Base-by-base conservation (phyloP, 1,140 invertebrate species). In the Arctopsyche grandis region DNA sequence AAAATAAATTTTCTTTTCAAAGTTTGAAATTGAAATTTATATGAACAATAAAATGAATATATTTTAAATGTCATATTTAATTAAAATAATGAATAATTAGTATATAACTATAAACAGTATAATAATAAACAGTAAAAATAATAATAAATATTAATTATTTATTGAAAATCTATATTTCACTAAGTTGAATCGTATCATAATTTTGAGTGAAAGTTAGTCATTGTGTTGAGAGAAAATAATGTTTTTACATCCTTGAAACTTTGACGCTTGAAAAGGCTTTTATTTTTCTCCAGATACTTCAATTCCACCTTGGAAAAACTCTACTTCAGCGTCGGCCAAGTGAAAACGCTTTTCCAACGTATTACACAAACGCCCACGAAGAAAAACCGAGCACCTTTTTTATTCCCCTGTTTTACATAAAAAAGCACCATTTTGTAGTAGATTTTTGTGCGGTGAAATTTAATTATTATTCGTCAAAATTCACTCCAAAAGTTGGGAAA, bases 301-400 rank as follows among this genome's bases (percentile, higher is more conserved):
- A 66, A 24, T 71, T 46, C 38, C 24, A 46, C 24, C 5, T 46
- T 71, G 38, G 69, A 71, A 71, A 46, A 71, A 26, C 5, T 66
- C 19, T 26, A 60, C 21, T 19, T n/a, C 66, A 19, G 21, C n/a
- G 12, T 29, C 66, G 46, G 46, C 60, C 60, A 29, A 22, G 60
- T 12, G 69, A 71, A 71, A 46, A 46, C 38, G 46, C 69, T 71
- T 71, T 71, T 71, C 69, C 69, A 38, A 66, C 24, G 24, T 22
- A 22, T 66, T 24, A 66, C 22, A 21, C 21, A 60, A 60, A 60
- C 10, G 21, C 4, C 21, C 3, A 5, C 21, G 58, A 4, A 60
- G 21, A 60, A 21, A 60, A 21, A 60, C 16, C 10, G 9, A 21
- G 48, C 48, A 12, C 3, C 12, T 14, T 52, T 52, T 52, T 52